Evolutionary conservation across 2,797 vertebrate genomes (phyloP), one percentile per base, ranked within the genome.

Genomic region (Paratrypauchen microcephalus): DNA sequence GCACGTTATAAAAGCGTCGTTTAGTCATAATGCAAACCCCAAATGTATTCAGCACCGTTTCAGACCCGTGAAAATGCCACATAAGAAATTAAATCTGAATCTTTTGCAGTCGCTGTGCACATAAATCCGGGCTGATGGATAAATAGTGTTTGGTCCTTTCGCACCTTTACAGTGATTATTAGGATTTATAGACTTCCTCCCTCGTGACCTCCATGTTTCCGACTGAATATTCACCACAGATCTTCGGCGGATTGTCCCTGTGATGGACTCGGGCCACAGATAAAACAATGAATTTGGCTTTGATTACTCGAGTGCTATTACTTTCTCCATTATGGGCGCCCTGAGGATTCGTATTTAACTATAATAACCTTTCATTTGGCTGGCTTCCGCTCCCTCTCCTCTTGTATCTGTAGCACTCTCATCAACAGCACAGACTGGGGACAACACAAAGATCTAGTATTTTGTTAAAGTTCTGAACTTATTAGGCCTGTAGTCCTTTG

Each of bases 311-410:
- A 71, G 79, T 62, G 76, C 69, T 69, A 83, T 88, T 86, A 86
- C 78, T 78, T 77, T 66, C 70, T 78, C 66, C 0, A 8, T 80
- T 83, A 88, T 83, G 71, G 74, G 72, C 26, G 54, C 86, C 80
- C 67, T 0, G 63, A 81, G 83, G 83, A 86, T 89, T 86, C 78
- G 82, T 84, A 73, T 84, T 87, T 84, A 86, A 81, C 83, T 73
- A 75, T 85, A 88, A 87, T 87, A 89, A 84, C 84, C 82, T 80
- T 83, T 82, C 74, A 85, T 90, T 85, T 75, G 61, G 71, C 68
- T 77, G 79, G 74, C 70, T 78, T 67, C 63, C 65, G 71, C 83
- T 80, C 62, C 68, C 11, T 9, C 71, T 71, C 73, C 39, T 45
- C 39, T 24, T 83, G 79, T 69, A 88, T 81, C 62, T 39, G 16